Base-by-base conservation (phyloP, 2,113 vertebrate genomes). In the Talpa occidentalis region DNA sequence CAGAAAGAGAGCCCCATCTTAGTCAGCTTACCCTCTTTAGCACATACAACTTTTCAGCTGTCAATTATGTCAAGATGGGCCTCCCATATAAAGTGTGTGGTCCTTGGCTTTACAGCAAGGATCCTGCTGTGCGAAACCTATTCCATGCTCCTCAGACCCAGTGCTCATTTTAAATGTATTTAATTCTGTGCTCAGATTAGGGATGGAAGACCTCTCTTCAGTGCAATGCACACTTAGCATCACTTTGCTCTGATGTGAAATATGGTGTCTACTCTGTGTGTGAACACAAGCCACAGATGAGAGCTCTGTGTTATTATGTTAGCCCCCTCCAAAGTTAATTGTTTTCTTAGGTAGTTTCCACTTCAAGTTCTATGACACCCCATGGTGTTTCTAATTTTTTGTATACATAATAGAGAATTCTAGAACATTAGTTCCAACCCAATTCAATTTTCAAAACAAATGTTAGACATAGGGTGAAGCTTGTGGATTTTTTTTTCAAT, bases 401-500 rank as follows among this genome's bases (percentile, higher is more conserved):
- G 88, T 89, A 88, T 72, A 54, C 30, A 2, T 62, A 64, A 76
- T 47, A 77, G 86, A 78, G 67, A 96, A 78, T 90, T 73, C 92
- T 88, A 59, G 77, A 81, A 88, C 86, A 83, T 97, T 94, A 85
- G 92, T 96, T 95, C 82, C 83, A 91, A 82, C 70, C 74, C n/a
- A 93, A 83, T 97, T 95, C 79, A 78, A 82, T 69, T 95, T 96
- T 69, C 9, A 74, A 78, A 94, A 84, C 54, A 94, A 85, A 92
- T 49, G 56, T n/a, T 86, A 54, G 35, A 73, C 66, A 42, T 77
- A 77, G 80, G 66, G 69, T 82, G 64, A 91, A 66, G 19, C 77
- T 85, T 52, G 70, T 72, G 83, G 12, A 15, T 37, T 64, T 35
- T 54, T 22, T 60, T 83, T 81, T 28, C 47, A 89, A 22, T 24